Percentiles rank a stretch among this genome's conserved stretches.
Evolutionary conservation across 2,888 invertebrate species (phyloP).

Genomic region (Adelognathus sp.): DNA sequence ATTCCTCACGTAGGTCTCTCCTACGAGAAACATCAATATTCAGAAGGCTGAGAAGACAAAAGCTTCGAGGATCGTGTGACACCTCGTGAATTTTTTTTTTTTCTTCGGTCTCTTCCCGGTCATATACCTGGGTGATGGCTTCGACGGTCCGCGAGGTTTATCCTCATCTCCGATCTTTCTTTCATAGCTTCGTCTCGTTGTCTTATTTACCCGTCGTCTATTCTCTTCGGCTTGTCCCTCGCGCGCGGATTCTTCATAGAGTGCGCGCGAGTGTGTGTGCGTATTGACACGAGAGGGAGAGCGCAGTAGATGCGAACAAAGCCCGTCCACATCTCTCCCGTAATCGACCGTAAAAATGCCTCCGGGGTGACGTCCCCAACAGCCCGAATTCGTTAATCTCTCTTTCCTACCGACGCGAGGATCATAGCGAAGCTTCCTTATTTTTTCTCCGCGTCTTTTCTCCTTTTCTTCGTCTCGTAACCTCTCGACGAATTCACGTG

Average conservation of each 20-base stretch:
- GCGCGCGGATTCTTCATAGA: conserved; percentile 9
- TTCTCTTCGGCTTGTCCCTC: conserved; percentile 51
- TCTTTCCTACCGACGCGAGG: conserved; percentile 60
- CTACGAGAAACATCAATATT: conserved; percentile 42
- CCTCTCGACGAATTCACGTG: conserved; percentile 6
- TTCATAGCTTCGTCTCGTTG: conserved; percentile 60
- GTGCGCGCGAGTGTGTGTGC: not conserved
- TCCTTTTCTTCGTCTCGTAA: conserved; percentile 7
- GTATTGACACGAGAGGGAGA: not conserved
- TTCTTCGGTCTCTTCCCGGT: conserved; percentile 28
- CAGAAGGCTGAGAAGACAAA: conserved; percentile 50
- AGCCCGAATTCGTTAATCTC: conserved; percentile 74
- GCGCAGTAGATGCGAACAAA: conserved; percentile 65
- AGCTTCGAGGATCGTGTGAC: conserved; percentile 52
- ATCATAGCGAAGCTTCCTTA: conserved; percentile 22
- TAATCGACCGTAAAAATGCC: conserved; percentile 74
- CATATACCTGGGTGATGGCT: conserved; percentile 40
- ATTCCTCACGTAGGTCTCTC: not conserved
- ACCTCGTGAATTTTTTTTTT: conserved; percentile 58
- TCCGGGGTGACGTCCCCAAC: conserved; percentile 61
- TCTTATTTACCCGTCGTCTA: conserved; percentile 67
- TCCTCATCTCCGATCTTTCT: conserved; percentile 54
- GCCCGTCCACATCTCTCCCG: conserved; percentile 40
- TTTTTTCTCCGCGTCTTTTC: not conserved
- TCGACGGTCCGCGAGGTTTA: conserved; percentile 29